Conservation (phyloP, 2,113 vertebrate species). For the Pluvialis apricaria region DNA sequence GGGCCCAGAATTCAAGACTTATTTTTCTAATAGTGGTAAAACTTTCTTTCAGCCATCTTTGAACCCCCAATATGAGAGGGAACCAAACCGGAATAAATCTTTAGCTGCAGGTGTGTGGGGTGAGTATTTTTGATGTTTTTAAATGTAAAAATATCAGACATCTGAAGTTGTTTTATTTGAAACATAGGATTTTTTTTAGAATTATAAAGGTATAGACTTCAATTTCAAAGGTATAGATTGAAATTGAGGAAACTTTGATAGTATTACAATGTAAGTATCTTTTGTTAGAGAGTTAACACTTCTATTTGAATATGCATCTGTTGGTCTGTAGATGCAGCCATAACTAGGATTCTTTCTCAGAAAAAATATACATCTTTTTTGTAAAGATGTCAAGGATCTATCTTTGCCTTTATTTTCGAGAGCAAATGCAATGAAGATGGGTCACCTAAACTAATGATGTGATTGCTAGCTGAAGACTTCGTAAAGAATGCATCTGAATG, state of each 20-base stretch:
- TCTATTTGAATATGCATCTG: not conserved
- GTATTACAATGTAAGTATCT: not conserved
- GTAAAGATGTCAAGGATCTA: not conserved
- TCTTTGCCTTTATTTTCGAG: not conserved
- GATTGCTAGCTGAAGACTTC: not conserved
- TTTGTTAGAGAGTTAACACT: not conserved
- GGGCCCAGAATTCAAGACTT: not conserved
- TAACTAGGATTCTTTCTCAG: not conserved
- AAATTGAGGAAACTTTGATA: not conserved
- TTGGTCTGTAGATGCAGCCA: not conserved
- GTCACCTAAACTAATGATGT: not conserved
- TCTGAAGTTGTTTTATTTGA: not conserved
- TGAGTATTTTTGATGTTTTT: constrained; percentile 55
- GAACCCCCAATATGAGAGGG: constrained; percentile 76
- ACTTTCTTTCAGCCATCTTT: constrained; percentile 72
- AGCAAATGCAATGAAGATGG: not conserved
- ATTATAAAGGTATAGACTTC: not conserved
- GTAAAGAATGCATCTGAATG: not conserved
- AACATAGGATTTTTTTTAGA: not conserved
- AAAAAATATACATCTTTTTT: not conserved
- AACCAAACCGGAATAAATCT: constrained; percentile 76
- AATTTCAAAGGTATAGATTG: not conserved
- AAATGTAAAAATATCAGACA: not conserved
- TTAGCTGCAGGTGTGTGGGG: constrained; percentile 77
- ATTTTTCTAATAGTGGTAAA: not conserved